Evolutionary conservation across 2,888 invertebrate genomes (phyloP).

Genomic region (Steinernema scapterisci): DNA sequence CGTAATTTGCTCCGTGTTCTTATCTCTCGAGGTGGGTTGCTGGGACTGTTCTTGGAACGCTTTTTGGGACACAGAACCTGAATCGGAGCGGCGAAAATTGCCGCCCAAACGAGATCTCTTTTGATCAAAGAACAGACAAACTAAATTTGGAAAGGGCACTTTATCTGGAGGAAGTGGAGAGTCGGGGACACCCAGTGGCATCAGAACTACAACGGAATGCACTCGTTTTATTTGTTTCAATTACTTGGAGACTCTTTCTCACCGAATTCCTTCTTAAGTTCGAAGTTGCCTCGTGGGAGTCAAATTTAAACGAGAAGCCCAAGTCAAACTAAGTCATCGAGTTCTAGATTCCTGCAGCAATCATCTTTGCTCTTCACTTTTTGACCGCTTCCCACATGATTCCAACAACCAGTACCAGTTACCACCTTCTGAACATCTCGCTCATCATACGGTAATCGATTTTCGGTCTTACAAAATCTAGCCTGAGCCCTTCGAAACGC

Average conservation of each 20-base stretch:
- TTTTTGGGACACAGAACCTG: neutral
- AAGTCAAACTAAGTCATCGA: neutral
- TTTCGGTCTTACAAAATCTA: no score
- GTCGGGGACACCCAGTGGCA: neutral
- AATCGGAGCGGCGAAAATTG: neutral
- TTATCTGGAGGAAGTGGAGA: no score
- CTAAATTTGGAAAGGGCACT: no score
- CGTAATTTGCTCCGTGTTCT: constrained; percentile 55
- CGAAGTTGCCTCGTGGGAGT: neutral
- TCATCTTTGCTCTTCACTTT: constrained; percentile 82
- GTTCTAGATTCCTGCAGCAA: constrained; percentile 66
- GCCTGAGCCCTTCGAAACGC: neutral
- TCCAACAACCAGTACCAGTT: constrained; percentile 5
- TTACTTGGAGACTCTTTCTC: neutral
- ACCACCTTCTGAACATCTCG: constrained; percentile 44
- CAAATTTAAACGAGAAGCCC: neutral
- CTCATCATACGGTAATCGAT: constrained; percentile 68
- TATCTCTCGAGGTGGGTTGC: constrained; percentile 51
- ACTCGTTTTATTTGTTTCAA: constrained; percentile 1
- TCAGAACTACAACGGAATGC: neutral
- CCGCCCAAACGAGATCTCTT: no score
- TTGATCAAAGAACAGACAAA: no score
- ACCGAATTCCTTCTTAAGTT: neutral
- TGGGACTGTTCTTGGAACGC: neutral
- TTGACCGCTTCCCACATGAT: constrained; percentile 69